phyloP scores from a whole-genome alignment of 2,797 vertebrate species.

The Lates japonicus region DNA sequence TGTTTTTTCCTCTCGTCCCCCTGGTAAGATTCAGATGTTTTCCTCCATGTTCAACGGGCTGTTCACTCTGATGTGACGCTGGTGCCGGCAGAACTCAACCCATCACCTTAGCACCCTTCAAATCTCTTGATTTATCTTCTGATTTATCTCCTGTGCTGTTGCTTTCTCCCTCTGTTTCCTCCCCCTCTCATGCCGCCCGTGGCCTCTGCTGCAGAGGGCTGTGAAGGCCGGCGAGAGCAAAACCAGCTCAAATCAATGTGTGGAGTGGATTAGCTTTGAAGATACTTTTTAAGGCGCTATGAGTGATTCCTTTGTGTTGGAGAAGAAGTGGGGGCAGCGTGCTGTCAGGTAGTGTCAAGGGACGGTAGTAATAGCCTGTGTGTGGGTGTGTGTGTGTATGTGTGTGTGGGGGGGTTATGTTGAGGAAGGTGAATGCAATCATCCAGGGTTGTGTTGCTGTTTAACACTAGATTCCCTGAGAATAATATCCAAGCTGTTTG shows the following conservation, averaged over 20 bases:
- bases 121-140: constrained; percentile 42
- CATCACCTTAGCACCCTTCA: constrained; percentile 42
- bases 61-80: neutral
- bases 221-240: neutral
- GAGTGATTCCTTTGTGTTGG: constrained; percentile 36
- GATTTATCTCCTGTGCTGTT: constrained; percentile 8
- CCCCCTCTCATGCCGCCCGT: neutral
- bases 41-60: constrained; percentile 11
- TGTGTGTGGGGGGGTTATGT: constrained; percentile 32
- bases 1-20: constrained; percentile 11
- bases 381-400: neutral
- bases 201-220: constrained; percentile 2
- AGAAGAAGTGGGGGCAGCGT: constrained; percentile 31
- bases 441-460: constrained; percentile 45
- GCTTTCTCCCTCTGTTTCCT: neutral
- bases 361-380: constrained; percentile 34
- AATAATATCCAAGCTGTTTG: constrained; percentile 40
- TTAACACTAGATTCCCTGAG: constrained; percentile 60
- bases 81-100: constrained; percentile 22
- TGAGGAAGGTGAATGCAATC: constrained; percentile 49
- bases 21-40: constrained; percentile 24
- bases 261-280: constrained; percentile 62
- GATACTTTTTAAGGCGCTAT: constrained; percentile 46
- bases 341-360: constrained; percentile 47
- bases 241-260: constrained; percentile 50